Base-by-base conservation (phyloP, 2,797 vertebrate species). In the Vultur gryphus region DNA sequence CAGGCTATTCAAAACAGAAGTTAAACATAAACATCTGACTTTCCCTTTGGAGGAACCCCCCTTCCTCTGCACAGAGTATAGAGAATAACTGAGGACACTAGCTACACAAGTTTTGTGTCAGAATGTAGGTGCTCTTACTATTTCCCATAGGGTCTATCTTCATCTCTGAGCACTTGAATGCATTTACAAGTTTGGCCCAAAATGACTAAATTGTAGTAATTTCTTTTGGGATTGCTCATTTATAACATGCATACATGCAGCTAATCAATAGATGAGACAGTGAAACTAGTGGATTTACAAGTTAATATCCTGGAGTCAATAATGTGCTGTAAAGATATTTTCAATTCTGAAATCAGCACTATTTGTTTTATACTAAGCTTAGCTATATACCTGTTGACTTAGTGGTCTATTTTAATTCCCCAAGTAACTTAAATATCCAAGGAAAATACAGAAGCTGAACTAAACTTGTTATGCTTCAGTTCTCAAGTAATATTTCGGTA, bases 251-350 rank as follows among this genome's bases (percentile, higher is more conserved):
- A 93, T 95, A 92, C 89, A 67, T 95, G 87, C 86, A 97, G 88
- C 91, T 96, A 95, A 97, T 97, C 97, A 94, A 97, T 97, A 97
- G 90, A 97, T 91, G 81, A 94, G 93, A 70, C 94, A 85, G 84
- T 94, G 89, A 97, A 97, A 96, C 78, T 72, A 72, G 84, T 92
- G 77, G 95, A 97, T 97, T 97, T 98, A 96, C 91, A 97, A 75
- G 92, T 96, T 97, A 96, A 96, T 97, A 95, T 96, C 90, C 93
- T 90, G 93, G 62, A 96, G 95, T 98, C 95, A 88, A 96, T 97
- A 97, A 87, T 83, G 69, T 84, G 61, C 93, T 90, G 70, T 94
- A 80, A 95, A 82, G 29, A 93, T 62, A 84, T 89, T 92, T 78
- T 96, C 93, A 89, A 0, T 80, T 90, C 88, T 92, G 89, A 95